Conservation (phyloP, 1,140 invertebrate genomes). For the Micrasema longulum region DNA sequence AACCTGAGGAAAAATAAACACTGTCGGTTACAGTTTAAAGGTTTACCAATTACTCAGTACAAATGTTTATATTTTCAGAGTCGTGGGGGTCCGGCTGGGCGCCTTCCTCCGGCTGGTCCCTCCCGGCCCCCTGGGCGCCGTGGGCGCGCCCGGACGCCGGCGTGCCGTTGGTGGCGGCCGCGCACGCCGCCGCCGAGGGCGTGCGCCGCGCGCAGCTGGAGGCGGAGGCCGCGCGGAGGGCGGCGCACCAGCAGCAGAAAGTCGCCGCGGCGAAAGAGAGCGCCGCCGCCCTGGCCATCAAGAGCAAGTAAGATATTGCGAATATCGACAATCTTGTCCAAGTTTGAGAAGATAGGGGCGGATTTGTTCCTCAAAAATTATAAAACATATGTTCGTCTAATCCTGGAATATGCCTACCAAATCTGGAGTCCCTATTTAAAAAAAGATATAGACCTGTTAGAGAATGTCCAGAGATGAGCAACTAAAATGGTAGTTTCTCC, state of each 20-base stretch:
- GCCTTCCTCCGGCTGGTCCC: background rate
- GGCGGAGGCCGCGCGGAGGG: slow-evolving; percentile 42
- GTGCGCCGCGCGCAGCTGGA: slow-evolving; percentile 47
- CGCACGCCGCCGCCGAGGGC: slow-evolving; percentile 45
- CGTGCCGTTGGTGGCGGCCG: slow-evolving; percentile 43
- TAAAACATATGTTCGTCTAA: too few species aligned
- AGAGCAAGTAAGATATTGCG: slow-evolving; percentile 43
- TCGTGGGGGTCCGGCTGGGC: background rate
- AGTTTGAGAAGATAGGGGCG: too few species aligned
- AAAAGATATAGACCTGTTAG: too few species aligned
- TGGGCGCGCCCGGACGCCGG: slow-evolving; percentile 36
- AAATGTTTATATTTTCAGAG: background rate
- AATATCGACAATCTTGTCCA: too few species aligned
- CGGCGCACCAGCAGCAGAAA: slow-evolving; percentile 47
- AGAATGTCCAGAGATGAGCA: too few species aligned
- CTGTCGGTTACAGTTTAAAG: background rate
- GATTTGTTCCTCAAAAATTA: too few species aligned
- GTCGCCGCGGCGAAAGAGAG: slow-evolving; percentile 47
- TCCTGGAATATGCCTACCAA: too few species aligned
- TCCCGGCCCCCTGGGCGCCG: background rate
- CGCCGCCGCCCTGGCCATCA: slow-evolving; percentile 45
- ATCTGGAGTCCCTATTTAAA: too few species aligned
- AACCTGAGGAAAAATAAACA: background rate
- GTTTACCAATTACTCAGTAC: background rate
- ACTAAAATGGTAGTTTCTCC: too few species aligned